Evolutionary conservation across 2,888 invertebrate genomes (phyloP).

Genomic region (Xanthia icteritia): DNA sequence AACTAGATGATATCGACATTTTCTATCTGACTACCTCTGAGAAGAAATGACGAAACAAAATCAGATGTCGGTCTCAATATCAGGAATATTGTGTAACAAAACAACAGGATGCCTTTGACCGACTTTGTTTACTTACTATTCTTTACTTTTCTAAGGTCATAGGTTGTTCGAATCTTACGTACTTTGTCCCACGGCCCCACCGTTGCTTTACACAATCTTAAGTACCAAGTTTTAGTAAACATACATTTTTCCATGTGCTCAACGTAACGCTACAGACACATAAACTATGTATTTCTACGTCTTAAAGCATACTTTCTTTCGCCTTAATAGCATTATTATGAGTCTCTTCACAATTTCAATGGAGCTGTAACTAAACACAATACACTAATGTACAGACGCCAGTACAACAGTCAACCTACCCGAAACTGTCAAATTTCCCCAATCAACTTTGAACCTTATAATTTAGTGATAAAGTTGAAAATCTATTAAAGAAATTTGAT

Average conservation of each 20-base stretch:
- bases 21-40: too few species aligned
- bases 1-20: too few species aligned
- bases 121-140: slow-evolving; percentile 4
- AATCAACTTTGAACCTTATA: too few species aligned
- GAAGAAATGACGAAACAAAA: too few species aligned
- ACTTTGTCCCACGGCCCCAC: slow-evolving; percentile 1
- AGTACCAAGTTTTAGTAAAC: background rate
- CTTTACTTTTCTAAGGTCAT: slow-evolving; percentile 7
- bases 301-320: slow-evolving; percentile 67
- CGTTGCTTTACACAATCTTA: background rate
- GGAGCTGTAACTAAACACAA: slow-evolving; percentile 13
- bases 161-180: background rate
- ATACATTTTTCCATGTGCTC: background rate
- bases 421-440: too few species aligned
- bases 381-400: slow-evolving; percentile 15
- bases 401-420: too few species aligned
- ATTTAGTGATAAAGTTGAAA: too few species aligned
- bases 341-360: slow-evolving; percentile 29
- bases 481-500: too few species aligned
- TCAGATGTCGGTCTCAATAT: background rate
- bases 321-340: slow-evolving; percentile 69
- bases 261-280: background rate
- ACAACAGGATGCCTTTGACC: background rate
- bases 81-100: background rate
- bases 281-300: slow-evolving; percentile 8